Base-by-base conservation (phyloP, 2,888 invertebrate genomes). In the Melanotus villosus region DNA sequence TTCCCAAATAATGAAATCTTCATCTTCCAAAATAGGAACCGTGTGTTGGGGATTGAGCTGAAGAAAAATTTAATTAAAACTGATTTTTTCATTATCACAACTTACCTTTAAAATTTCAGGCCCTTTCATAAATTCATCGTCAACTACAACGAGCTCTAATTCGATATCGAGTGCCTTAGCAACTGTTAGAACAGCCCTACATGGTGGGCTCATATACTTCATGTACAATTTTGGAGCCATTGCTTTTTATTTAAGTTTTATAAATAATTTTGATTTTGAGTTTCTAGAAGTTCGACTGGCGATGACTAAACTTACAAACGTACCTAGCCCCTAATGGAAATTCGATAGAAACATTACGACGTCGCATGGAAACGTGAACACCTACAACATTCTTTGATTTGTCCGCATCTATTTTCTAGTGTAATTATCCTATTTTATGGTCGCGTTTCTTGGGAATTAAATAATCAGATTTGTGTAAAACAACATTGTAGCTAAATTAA, bases 41-140 rank as follows among this genome's bases (percentile, higher is more conserved):
- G 90, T 87, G 72, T 88, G 88, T 30, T 89, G 85, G 2, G 89
- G 89, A 77, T 91, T 91, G 76, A 91, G 86, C 90, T 89, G 82
- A 41, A 82, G 82, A 43, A 47, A 18, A 6, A 47, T 18, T 43
- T 58, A 21, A 4, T 23, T 30, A 6, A 38, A 47, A n/a, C 10
- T 32, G 3, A 26, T 9, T 38, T 12, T 26, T 43, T 30, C 12
- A 32, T 16, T 21, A 45, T 10, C 9, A 2, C 2, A 6, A 26
- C 10, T 12, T 63, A 68, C 68, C 52, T 68, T 64, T n/a, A 64
- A 32, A 14, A 58, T 63, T n/a, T 68, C 63, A 12, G 64, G 59
- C 4, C 58, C 47, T 12, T 9, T 30, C 68, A 64, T 64, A 32
- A 52, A 64, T 7, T 64, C 68, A 32, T 45, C 30, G 77, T 89